Conservation (phyloP, 2,888 invertebrate genomes). For the Hedya salicella region DNA sequence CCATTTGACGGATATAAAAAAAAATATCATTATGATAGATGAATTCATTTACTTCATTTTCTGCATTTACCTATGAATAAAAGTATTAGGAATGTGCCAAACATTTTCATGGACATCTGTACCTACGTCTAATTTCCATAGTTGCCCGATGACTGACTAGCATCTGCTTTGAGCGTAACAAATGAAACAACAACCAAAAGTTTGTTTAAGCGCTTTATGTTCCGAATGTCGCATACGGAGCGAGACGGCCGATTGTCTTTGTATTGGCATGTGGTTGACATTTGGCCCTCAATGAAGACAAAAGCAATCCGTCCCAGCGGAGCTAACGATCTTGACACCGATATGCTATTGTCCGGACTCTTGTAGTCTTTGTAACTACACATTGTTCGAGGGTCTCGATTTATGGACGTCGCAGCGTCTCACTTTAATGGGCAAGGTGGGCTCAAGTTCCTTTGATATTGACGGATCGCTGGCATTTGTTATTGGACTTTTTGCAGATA, state of each 20-base stretch:
- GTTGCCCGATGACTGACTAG: background rate
- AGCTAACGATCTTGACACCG: constrained; percentile 70
- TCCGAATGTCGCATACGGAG: constrained; percentile 23
- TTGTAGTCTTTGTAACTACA: constrained; percentile 53
- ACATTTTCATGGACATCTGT: no score
- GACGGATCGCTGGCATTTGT: constrained; percentile 64
- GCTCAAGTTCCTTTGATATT: constrained; percentile 57
- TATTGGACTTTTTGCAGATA: constrained; percentile 51
- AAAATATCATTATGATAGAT: no score
- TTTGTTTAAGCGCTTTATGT: constrained; percentile 35
- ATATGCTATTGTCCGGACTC: constrained; percentile 61
- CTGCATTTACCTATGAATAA: no score
- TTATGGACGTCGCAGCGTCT: constrained; percentile 57
- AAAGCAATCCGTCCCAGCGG: constrained; percentile 53
- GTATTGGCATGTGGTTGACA: constrained; percentile 56
- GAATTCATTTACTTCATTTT: no score
- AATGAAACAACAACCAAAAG: constrained; percentile 17
- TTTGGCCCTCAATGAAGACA: constrained; percentile 67
- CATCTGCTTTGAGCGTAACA: constrained; percentile 15
- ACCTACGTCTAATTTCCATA: constrained; percentile 4
- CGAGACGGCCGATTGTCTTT: constrained; percentile 44
- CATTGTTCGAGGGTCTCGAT: constrained; percentile 60
- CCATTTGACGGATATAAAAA: no score
- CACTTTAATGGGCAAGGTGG: constrained; percentile 50
- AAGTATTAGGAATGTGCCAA: no score